Base-by-base conservation (phyloP, 2,797 vertebrate genomes). In the Propithecus perrieri region DNA sequence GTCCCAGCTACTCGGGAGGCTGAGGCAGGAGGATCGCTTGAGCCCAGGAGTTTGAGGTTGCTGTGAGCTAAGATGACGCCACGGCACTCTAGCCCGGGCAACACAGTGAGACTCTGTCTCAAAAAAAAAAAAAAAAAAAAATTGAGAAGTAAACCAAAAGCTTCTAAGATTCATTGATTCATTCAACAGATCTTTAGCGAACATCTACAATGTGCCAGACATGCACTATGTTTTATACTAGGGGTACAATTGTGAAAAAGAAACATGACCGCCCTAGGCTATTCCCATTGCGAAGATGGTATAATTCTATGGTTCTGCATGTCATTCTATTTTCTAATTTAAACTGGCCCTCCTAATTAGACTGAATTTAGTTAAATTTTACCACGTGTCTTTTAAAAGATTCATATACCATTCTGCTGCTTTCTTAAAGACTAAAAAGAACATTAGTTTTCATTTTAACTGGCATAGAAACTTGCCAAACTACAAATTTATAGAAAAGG, bases 331-430 rank as follows among this genome's bases (percentile, higher is more conserved):
- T 50, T 76, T 76, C 94, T 71, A 65, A 88, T 80, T 91, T 72
- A 75, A 38, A 63, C 28, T 55, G 35, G 71, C 9, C 53, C 41
- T 65, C 26, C n/a, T 38, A 74, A 67, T 10, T 24, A 10, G 43
- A 55, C 50, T 85, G 46, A 46, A 85, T 55, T 92, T 38, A 79
- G 17, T 63, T 74, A 84, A 71, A 87, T 48, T 96, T 86, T 71
- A 93, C 57, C 61, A 35, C 41, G 22, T 17, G 50, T 38, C 55
- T 89, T 85, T 91, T 79, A 61, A 85, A 93, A 94, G 28, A 92
- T 4, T 85, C 61, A 22, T 26, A 24, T 10, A 35, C 48, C 26
- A 67, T 38, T 75, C 59, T 59, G 17, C 46, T 79, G 2, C 4
- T 88, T 80, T 78, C 38, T 83, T 72, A 79, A 83, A 90, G 50